Conservation (phyloP, 2,113 vertebrate species). For the Amazona guildingii region DNA sequence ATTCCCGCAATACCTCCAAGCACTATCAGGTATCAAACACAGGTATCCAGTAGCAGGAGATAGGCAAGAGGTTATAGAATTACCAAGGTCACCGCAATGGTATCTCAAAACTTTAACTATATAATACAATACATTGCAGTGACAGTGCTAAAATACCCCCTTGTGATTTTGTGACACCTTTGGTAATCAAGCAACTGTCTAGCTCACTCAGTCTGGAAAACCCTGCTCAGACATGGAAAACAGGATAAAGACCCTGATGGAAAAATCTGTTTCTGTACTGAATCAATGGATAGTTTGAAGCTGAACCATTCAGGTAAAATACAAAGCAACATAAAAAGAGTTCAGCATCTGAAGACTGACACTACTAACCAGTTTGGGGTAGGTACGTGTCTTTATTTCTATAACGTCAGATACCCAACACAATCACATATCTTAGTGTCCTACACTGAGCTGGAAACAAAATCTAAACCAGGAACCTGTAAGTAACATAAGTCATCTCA, state of each 20-base stretch:
- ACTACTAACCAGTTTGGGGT: fast-evolving
- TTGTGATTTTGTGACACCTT: not conserved
- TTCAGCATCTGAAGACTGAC: not conserved
- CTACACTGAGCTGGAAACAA: not conserved
- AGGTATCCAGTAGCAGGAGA: not conserved
- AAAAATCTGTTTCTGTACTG: not conserved
- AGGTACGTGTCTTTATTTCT: fast-evolving
- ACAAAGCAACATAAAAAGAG: fast-evolving
- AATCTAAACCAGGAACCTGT: fast-evolving
- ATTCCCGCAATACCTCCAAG: not conserved
- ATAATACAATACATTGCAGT: fast-evolving
- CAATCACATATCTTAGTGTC: fast-evolving
- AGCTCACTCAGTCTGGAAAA: not conserved
- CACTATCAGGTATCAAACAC: not conserved
- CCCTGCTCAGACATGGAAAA: not conserved
- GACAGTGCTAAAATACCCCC: not conserved
- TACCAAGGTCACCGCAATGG: fast-evolving
- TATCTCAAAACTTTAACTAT: fast-evolving
- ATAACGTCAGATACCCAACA: not conserved
- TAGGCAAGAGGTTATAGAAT: not conserved
- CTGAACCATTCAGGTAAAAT: not conserved
- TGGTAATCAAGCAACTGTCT: not conserved
- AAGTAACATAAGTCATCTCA: not conserved
- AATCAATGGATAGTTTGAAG: fast-evolving
- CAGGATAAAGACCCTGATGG: not conserved